Percentiles rank a stretch among this genome's conserved stretches.
Conservation (phyloP, 2,888 invertebrate genomes). For the Epinotia brunnichana region DNA sequence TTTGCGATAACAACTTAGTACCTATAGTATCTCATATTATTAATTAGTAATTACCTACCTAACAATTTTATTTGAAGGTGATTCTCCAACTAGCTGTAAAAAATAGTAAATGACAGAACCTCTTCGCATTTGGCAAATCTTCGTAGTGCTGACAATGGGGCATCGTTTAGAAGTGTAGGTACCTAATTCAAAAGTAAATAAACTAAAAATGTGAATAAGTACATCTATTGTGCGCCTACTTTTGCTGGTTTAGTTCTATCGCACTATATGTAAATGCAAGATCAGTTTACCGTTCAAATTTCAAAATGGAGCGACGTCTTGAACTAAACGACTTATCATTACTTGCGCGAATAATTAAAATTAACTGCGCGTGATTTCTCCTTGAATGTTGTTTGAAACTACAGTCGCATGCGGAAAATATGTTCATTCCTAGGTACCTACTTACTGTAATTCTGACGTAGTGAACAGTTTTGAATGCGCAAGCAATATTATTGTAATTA, state of each 20-base stretch:
- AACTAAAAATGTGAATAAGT: neutral
- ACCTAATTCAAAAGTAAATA: neutral
- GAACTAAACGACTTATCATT: slow-evolving; percentile 10
- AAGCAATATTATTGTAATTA: neutral
- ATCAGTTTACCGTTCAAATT: slow-evolving; percentile 1
- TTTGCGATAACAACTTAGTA: slow-evolving; percentile 48
- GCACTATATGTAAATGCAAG: neutral
- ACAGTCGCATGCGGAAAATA: slow-evolving; percentile 27
- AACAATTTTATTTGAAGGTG: neutral
- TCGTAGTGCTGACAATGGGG: neutral
- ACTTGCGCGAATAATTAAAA: slow-evolving; percentile 22
- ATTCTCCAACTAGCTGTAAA: neutral
- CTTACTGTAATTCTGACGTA: slow-evolving; percentile 13
- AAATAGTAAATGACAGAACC: too few relatives aligned
- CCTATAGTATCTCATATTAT: too few relatives aligned
- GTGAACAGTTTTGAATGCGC: neutral
- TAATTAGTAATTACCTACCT: neutral
- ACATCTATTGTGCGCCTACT: neutral
- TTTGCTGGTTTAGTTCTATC: too few relatives aligned
- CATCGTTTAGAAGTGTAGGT: neutral
- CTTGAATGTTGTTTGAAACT: slow-evolving; percentile 37
- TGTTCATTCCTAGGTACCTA: too few relatives aligned
- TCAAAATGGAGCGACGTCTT: slow-evolving; percentile 20
- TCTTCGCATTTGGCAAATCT: too few relatives aligned
- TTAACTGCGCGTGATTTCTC: slow-evolving; percentile 43